These are phyloP conservation scores for Flabesymbios commensalis DNA, from an alignment of 2,888 invertebrate species.

Conservation along the genomic window DNA sequence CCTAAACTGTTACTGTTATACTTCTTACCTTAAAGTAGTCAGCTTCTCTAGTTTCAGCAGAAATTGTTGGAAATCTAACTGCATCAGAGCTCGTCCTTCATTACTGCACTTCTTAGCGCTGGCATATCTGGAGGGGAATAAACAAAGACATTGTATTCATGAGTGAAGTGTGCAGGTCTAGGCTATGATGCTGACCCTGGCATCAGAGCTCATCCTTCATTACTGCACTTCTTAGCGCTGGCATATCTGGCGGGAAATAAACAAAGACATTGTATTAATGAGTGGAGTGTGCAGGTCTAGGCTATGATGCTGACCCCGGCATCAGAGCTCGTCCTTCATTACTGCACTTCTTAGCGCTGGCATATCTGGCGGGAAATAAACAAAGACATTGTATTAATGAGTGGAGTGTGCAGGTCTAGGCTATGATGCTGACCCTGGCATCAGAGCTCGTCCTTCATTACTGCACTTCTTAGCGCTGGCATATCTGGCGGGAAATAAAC, in stretches of 20 bases:
- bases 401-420: no score
- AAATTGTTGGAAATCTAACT: conserved; percentile 94
- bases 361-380: conserved; percentile 40
- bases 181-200: no score
- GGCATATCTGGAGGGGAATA: conserved; percentile 42
- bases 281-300: no score
- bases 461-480: conserved; percentile 83
- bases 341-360: conserved; percentile 83
- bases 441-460: conserved; percentile 92
- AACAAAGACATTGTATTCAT: no score
- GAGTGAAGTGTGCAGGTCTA: no score
- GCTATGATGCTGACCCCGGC: no score
- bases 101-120: conserved; percentile 88
- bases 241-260: conserved; percentile 49
- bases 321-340: conserved; percentile 95
- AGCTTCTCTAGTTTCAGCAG: conserved; percentile 84
- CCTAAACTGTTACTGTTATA: neutral
- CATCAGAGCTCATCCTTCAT: conserved; percentile 96
- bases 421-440: no score
- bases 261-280: no score
- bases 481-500: conserved; percentile 48
- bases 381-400: no score
- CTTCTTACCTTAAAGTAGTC: conserved; percentile 69
- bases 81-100: conserved; percentile 96
- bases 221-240: conserved; percentile 85